phyloP scores from a whole-genome alignment of 2,888 invertebrate species.

The Apocheima hispidaria region DNA sequence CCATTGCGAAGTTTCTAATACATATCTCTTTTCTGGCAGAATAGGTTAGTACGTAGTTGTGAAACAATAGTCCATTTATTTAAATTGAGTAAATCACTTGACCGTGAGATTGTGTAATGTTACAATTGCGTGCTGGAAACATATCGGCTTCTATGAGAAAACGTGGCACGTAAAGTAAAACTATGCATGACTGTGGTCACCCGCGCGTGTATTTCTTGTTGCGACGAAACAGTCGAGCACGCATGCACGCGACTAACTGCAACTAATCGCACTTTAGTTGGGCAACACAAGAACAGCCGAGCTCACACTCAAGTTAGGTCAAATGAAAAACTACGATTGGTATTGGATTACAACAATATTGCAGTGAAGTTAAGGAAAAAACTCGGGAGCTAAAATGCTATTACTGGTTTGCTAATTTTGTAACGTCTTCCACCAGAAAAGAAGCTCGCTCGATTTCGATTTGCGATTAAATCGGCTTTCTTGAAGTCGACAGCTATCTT shows the following conservation, averaged over 20 bases:
- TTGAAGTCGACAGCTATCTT: conserved; percentile 10
- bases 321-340: conserved; percentile 57
- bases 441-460: conserved; percentile 14
- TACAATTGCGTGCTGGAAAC: conserved; percentile 55
- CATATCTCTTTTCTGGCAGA: conserved; percentile 1
- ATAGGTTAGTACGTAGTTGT: conserved; percentile 25
- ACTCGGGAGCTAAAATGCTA: conserved; percentile 1
- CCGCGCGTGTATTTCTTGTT: conserved; percentile 43
- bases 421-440: conserved; percentile 21
- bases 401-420: conserved; percentile 17
- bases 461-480: conserved; percentile 10
- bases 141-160: conserved; percentile 53
- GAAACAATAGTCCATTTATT: conserved; percentile 28
- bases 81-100: conserved; percentile 44
- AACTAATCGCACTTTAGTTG: conserved; percentile 49
- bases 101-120: conserved; percentile 51
- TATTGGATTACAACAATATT: conserved; percentile 48
- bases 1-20: conserved; percentile 20
- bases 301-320: conserved; percentile 63
- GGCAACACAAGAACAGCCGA: conserved; percentile 45
- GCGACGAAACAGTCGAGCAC: conserved; percentile 45
- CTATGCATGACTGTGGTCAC: conserved; percentile 49
- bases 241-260: conserved; percentile 51
- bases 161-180: conserved; percentile 44
- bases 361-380: conserved; percentile 15